These are phyloP conservation scores for Cecidostiba fungosa DNA, from an alignment of 2,888 invertebrate species.

Conservation along the genomic window DNA sequence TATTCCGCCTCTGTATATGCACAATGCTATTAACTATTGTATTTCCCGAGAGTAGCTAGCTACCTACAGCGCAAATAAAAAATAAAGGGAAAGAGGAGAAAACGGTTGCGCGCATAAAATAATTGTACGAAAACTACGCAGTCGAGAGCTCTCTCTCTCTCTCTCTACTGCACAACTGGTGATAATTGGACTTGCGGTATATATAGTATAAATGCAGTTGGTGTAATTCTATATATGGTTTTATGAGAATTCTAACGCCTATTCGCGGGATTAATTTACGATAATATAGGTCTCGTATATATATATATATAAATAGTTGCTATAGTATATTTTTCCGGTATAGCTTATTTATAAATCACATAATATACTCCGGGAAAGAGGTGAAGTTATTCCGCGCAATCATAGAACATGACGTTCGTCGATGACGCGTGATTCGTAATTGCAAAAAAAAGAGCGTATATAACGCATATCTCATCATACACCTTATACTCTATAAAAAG, in stretches of 20 bases:
- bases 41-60: background rate
- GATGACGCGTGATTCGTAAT: slow-evolving; percentile 9
- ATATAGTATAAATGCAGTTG: background rate
- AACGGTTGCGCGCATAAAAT: slow-evolving; percentile 15
- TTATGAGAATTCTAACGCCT: background rate
- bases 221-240: background rate
- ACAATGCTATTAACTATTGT: background rate
- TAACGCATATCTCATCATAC: background rate
- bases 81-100: background rate
- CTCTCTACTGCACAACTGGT: background rate
- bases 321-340: background rate
- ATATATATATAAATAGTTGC: background rate
- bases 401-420: slow-evolving; percentile 2
- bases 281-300: background rate
- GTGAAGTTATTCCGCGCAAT: background rate
- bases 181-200: slow-evolving; percentile 4
- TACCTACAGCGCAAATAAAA: background rate
- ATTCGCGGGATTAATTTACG: slow-evolving; percentile 39
- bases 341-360: slow-evolving; percentile 21
- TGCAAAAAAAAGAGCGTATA: background rate
- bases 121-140: slow-evolving; percentile 11
- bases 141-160: background rate
- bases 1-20: slow-evolving; percentile 7
- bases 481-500: background rate
- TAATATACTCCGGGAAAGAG: background rate